These are phyloP conservation scores for Ceratitis capitata DNA, from an alignment of 1,140 invertebrate genomes.

Conservation along the genomic window DNA sequence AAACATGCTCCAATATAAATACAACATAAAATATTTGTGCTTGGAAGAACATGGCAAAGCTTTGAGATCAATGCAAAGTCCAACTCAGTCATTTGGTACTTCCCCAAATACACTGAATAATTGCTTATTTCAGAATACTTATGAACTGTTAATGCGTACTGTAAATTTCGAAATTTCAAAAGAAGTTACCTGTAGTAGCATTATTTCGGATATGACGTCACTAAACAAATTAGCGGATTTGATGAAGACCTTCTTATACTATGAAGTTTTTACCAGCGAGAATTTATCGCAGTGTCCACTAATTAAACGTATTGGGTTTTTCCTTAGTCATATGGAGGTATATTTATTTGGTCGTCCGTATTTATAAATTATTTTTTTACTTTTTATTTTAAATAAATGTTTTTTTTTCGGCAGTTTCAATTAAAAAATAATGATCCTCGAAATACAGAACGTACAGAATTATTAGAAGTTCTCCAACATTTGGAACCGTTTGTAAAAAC, in stretches of 20 bases:
- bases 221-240: constrained; percentile 50
- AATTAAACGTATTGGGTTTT: constrained; percentile 58
- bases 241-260: constrained; percentile 53
- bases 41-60: constrained; percentile 43
- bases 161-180: constrained; percentile 49
- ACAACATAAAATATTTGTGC: constrained; percentile 54
- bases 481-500: constrained; percentile 45
- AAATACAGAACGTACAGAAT: constrained; percentile 26
- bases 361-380: not conserved
- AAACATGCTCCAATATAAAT: constrained; percentile 51
- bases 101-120: constrained; percentile 44
- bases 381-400: not conserved
- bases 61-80: not conserved
- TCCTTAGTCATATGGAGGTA: constrained; percentile 52
- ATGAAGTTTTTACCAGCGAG: constrained; percentile 54
- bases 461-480: constrained; percentile 47
- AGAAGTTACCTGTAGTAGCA: constrained; percentile 43
- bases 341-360: not conserved
- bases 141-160: constrained; percentile 57
- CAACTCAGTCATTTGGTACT: not conserved
- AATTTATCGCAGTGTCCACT: constrained; percentile 52
- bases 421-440: constrained; percentile 40
- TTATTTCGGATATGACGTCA: constrained; percentile 49
- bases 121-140: constrained; percentile 55
- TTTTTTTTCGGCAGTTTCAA: constrained; percentile 39